These are phyloP conservation scores for Hirudinaria manillensis DNA, from an alignment of 2,888 invertebrate genomes.

Conservation along the genomic window DNA sequence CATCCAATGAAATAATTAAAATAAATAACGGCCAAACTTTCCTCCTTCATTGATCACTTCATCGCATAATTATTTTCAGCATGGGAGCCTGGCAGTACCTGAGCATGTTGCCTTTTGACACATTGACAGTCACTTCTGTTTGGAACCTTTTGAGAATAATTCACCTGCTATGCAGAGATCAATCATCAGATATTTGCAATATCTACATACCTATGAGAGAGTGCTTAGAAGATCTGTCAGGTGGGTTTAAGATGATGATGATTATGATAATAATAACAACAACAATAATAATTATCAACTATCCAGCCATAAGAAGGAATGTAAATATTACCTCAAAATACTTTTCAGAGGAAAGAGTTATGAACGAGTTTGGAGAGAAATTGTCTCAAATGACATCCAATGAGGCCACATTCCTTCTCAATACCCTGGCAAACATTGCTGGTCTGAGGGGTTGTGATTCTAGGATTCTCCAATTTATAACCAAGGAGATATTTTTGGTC, in stretches of 20 bases:
- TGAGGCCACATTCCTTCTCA: slow-evolving; percentile 71
- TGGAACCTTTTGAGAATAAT: slow-evolving; percentile 53
- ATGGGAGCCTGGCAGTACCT: slow-evolving; percentile 76
- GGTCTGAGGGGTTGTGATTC: slow-evolving; percentile 61
- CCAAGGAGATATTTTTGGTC: slow-evolving; percentile 63
- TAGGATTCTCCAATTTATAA: slow-evolving; percentile 64
- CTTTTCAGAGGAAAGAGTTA: slow-evolving; percentile 34
- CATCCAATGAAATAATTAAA: not conserved
- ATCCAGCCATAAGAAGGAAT: too few relatives aligned
- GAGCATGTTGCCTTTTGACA: slow-evolving; percentile 63
- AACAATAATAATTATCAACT: too few relatives aligned
- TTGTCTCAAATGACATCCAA: slow-evolving; percentile 64
- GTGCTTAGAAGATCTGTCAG: slow-evolving; percentile 26
- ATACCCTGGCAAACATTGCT: slow-evolving; percentile 75
- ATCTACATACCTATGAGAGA: slow-evolving; percentile 20
- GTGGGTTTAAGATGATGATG: slow-evolving; percentile 3
- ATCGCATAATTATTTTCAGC: slow-evolving; percentile 39
- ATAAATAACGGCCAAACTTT: too few relatives aligned
- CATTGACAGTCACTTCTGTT: slow-evolving; percentile 51
- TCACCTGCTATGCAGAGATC: slow-evolving; percentile 36
- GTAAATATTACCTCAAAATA: not conserved
- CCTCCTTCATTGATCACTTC: too few relatives aligned
- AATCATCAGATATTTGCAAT: not conserved
- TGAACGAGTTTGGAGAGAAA: slow-evolving; percentile 56
- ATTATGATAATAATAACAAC: not conserved